Conservation (phyloP, 2,888 invertebrate species). For the Nemurella pictetii region DNA sequence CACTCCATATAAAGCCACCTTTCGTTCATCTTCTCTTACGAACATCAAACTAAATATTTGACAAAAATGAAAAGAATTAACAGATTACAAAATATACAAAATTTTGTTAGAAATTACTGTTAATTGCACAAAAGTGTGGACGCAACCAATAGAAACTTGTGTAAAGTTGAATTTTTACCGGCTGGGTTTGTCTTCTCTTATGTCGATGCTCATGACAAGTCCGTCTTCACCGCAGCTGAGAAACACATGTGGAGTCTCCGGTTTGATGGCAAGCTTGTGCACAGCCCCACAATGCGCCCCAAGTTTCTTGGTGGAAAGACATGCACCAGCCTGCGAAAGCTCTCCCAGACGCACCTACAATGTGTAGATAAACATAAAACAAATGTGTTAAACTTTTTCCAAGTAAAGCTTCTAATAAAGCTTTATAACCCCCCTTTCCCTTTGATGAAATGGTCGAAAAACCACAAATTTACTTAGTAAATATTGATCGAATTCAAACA, state of each 20-base stretch:
- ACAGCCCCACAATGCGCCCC: slow-evolving; percentile 76
- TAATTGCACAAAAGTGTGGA: neutral
- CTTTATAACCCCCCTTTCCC: too few relatives aligned
- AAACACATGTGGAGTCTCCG: slow-evolving; percentile 70
- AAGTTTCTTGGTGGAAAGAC: slow-evolving; percentile 62
- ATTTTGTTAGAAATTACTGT: neutral
- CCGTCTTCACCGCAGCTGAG: slow-evolving; percentile 91
- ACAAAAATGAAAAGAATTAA: neutral
- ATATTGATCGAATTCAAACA: too few relatives aligned
- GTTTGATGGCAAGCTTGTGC: slow-evolving; percentile 80
- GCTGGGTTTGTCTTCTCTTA: slow-evolving; percentile 69
- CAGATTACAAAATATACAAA: neutral
- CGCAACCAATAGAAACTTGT: neutral
- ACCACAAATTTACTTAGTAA: too few relatives aligned
- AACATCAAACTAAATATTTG: slow-evolving; percentile 52
- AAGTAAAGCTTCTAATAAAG: too few relatives aligned
- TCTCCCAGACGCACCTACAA: slow-evolving; percentile 55
- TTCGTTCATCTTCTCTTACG: slow-evolving; percentile 57
- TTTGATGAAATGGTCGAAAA: too few relatives aligned
- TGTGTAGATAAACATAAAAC: too few relatives aligned
- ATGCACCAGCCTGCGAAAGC: slow-evolving; percentile 54
- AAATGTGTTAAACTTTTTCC: too few relatives aligned
- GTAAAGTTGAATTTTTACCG: slow-evolving; percentile 53
- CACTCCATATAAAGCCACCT: slow-evolving; percentile 85
- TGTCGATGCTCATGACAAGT: slow-evolving; percentile 77